Percentiles rank a stretch among this genome's conserved stretches.
Evolutionary conservation across 2,888 invertebrate genomes (phyloP).

Genomic region (Ornithoptera alexandrae): DNA sequence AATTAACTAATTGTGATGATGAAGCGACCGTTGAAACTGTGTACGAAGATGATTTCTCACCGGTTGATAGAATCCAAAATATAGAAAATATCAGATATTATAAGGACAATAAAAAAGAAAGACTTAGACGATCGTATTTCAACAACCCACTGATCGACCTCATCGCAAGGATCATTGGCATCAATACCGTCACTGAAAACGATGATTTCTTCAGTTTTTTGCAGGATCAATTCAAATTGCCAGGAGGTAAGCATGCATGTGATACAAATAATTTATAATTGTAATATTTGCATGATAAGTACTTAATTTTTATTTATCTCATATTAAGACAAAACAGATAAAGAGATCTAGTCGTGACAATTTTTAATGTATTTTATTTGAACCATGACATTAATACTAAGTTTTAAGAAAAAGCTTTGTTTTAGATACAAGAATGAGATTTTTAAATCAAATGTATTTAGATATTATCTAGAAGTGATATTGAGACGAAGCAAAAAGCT

Average conservation of each 20-base stretch:
- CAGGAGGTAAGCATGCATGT: conserved; percentile 50
- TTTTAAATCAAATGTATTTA: too few relatives aligned
- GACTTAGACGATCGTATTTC: conserved; percentile 41
- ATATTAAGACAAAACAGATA: too few relatives aligned
- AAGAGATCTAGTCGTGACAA: too few relatives aligned
- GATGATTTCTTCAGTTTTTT: conserved; percentile 57
- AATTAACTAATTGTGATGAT: conserved; percentile 30
- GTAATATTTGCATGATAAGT: background rate
- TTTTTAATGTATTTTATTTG: too few relatives aligned
- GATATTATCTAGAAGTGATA: too few relatives aligned
- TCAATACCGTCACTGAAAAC: conserved; percentile 39
- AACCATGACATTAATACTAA: too few relatives aligned
- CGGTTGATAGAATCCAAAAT: background rate
- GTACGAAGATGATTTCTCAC: background rate
- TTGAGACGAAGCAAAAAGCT: too few relatives aligned
- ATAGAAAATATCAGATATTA: background rate
- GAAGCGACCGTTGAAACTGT: conserved; percentile 37
- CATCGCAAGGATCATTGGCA: conserved; percentile 45
- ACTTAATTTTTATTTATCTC: too few relatives aligned
- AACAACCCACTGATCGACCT: conserved; percentile 50
- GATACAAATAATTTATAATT: background rate
- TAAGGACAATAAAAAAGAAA: conserved; percentile 29
- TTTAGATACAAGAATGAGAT: too few relatives aligned
- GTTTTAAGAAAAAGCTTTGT: too few relatives aligned
- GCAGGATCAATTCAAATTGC: conserved; percentile 58